Percentiles rank a stretch among this genome's conserved stretches.
Conservation (phyloP, 1,140 invertebrate species). For the Lepidostoma basale region DNA sequence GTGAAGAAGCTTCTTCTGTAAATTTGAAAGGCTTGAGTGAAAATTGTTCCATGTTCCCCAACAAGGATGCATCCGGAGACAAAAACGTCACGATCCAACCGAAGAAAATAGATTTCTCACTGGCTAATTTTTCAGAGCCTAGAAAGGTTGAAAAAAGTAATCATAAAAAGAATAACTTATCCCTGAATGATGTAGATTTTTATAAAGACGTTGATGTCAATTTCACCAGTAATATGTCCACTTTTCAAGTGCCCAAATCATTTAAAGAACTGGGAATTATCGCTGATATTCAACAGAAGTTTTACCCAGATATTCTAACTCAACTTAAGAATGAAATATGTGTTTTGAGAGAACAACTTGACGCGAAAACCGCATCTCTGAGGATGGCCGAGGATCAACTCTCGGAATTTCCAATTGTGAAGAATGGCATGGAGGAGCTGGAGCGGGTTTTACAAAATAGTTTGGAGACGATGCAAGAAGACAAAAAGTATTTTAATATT, state of each 20-base stretch:
- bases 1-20: conserved; percentile 49
- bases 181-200: conserved; percentile 48
- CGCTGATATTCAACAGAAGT: conserved; percentile 54
- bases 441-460: conserved; percentile 61
- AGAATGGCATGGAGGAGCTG: conserved; percentile 63
- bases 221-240: not conserved
- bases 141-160: conserved; percentile 42
- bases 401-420: conserved; percentile 61
- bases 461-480: conserved; percentile 60
- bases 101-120: conserved; percentile 58
- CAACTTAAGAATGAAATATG: conserved; percentile 64
- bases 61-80: conserved; percentile 53
- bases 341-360: conserved; percentile 59
- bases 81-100: conserved; percentile 56
- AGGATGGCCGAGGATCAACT: conserved; percentile 62
- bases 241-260: conserved; percentile 12
- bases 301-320: conserved; percentile 56
- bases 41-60: conserved; percentile 60
- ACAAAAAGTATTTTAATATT: conserved; percentile 65
- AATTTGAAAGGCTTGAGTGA: conserved; percentile 47
- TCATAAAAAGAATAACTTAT: conserved; percentile 50
- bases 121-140: conserved; percentile 49
- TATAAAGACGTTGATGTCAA: not conserved
- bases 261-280: conserved; percentile 48
- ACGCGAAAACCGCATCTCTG: conserved; percentile 60